Base-by-base conservation (phyloP, 2,797 vertebrate species). In the Salmo trutta region DNA sequence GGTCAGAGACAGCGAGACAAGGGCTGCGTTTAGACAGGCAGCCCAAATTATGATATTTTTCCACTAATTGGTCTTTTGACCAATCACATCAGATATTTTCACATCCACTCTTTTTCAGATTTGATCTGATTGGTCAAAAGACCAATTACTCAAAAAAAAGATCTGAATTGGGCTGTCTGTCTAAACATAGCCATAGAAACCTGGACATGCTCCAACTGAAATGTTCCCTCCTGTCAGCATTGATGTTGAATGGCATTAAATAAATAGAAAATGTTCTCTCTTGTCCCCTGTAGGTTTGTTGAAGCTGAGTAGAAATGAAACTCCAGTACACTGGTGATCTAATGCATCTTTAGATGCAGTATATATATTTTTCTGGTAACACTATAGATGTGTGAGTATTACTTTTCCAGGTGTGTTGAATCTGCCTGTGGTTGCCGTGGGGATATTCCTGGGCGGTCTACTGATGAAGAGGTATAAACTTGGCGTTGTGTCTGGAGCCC, bases 381-480 rank as follows among this genome's bases (percentile, higher is more conserved):
- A 8, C n/a, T 21, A 17, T n/a, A 24, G 21, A 24, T 8, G n/a
- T 62, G 56, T 62, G n/a, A 5, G 3, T 52, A 53, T 81, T 64
- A 56, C 77, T 54, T 4, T 67, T 68, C 16, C 54, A 97, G 96
- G 95, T 78, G 79, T 96, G 82, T 77, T 95, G 84, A 95, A 94
- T 82, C 89, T 96, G 77, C 95, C 95, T 0, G 92, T 90, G 4
- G 87, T 96, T 47, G 93, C 95, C 0, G 56, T 95, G 77, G 95
- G 95, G 56, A 95, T 96, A 82, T 93, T 97, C 70, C 80, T 94
- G 31, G 95, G 95, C 0, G 96, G 95, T 16, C 88, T 96, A 78
- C 80, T 96, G 80, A 96, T 96, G 95, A 96, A 95, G 85, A 90
- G 93, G 75, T 96, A 95, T 76, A 96, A 94, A 81, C 87, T 96